Evolutionary conservation across 2,888 invertebrate species (phyloP).

Genomic region (Mimumesa dahlbomi): DNA sequence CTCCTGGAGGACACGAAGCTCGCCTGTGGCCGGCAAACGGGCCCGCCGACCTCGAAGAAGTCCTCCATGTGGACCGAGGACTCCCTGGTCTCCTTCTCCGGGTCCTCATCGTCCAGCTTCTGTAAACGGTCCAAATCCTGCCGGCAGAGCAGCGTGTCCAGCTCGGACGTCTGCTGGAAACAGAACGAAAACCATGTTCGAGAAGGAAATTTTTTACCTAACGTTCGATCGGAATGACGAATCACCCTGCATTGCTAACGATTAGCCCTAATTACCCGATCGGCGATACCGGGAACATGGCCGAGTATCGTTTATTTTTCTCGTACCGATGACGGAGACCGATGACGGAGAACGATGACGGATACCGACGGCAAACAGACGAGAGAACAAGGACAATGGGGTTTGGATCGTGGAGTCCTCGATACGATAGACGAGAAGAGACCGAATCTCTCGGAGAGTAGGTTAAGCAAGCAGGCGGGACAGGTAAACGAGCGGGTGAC

Average conservation of each 20-base stretch:
- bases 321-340: too few species aligned
- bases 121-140: constrained; percentile 86
- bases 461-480: constrained; percentile 41
- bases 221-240: too few species aligned
- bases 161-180: constrained; percentile 86
- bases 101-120: constrained; percentile 84
- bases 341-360: too few species aligned
- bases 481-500: constrained; percentile 69
- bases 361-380: too few species aligned
- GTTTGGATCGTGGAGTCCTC: not conserved
- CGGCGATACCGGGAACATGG: too few species aligned
- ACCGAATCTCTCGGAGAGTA: constrained; percentile 17
- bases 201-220: too few species aligned
- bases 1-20: constrained; percentile 83
- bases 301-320: too few species aligned
- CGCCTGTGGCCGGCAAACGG: constrained; percentile 77
- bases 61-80: constrained; percentile 85
- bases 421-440: not conserved
- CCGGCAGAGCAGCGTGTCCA: constrained; percentile 90
- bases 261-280: too few species aligned
- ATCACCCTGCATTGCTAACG: too few species aligned
- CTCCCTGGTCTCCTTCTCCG: constrained; percentile 80
- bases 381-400: too few species aligned
- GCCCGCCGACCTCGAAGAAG: constrained; percentile 82
- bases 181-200: constrained; percentile 71